Percentiles rank a stretch among this genome's conserved stretches.
These are phyloP conservation scores for Diceros bicornis DNA, from an alignment of 2,797 vertebrate genomes.

Conservation along the genomic window DNA sequence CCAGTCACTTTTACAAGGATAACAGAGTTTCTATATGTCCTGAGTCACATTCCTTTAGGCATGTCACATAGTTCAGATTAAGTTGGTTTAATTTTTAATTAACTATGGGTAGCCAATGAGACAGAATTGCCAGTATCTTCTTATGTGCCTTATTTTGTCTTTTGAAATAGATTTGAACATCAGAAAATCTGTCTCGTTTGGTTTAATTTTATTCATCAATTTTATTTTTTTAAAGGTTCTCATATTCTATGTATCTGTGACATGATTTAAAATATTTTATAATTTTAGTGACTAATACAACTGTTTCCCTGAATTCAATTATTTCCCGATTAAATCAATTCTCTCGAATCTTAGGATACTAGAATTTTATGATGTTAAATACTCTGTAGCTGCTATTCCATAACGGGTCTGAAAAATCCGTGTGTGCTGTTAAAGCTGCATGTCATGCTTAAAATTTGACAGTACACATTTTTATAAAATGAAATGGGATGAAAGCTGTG, in stretches of 20 bases:
- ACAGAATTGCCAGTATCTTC: conserved; percentile 55
- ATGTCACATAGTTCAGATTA: conserved; percentile 66
- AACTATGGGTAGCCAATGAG: conserved; percentile 68
- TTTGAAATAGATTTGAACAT: conserved; percentile 79
- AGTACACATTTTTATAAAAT: conserved; percentile 39
- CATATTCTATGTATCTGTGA: conserved; percentile 54
- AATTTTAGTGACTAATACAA: conserved; percentile 50
- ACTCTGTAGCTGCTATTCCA: background rate
- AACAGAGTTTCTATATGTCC: conserved; percentile 62
- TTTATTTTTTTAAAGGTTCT: background rate
- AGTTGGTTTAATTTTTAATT: conserved; percentile 85
- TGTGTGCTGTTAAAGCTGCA: background rate
- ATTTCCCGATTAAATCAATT: conserved; percentile 78
- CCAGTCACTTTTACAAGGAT: conserved; percentile 71
- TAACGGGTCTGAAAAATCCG: conserved; percentile 35
- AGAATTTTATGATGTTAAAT: conserved; percentile 45
- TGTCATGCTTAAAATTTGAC: background rate
- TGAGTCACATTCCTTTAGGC: conserved; percentile 54
- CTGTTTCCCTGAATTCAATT: conserved; percentile 78
- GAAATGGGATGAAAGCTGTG: conserved; percentile 20
- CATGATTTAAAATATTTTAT: conserved; percentile 72
- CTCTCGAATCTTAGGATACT: conserved; percentile 57
- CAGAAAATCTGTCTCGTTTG: background rate
- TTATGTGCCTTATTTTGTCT: conserved; percentile 80
- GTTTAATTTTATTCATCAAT: conserved; percentile 75